Conservation (phyloP, 30 jellyfish, hydroid and myxozoan species). For the Nemopilema nomurai region DNA sequence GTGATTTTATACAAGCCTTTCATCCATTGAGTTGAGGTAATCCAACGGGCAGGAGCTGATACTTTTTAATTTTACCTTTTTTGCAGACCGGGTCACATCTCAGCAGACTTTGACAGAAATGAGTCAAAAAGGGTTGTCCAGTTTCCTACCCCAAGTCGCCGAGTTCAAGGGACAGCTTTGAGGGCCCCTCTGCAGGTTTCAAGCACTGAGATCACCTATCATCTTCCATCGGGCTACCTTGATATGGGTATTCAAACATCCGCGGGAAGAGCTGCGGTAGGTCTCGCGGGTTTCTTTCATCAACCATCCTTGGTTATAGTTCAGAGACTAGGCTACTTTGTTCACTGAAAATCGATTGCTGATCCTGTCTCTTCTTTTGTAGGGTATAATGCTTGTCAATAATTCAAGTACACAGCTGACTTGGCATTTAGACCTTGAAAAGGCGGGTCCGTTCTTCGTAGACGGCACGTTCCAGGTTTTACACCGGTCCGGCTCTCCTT, state of each 20-base stretch:
- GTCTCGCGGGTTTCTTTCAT: background rate
- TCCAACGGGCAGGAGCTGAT: no score
- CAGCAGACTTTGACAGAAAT: slow-evolving; percentile 17
- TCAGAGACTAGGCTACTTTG: background rate
- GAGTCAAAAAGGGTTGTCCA: slow-evolving; percentile 19
- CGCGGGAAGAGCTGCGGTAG: slow-evolving; percentile 86
- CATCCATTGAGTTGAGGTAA: no score
- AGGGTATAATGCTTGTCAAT: slow-evolving; percentile 81
- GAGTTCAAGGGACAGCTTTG: slow-evolving; percentile 90
- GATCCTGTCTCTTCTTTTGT: background rate
- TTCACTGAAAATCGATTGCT: background rate
- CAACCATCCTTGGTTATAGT: background rate
- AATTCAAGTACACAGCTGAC: slow-evolving; percentile 58
- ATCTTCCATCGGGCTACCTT: slow-evolving; percentile 83
- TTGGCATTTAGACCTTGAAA: slow-evolving; percentile 65
- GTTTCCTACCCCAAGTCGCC: slow-evolving; percentile 79
- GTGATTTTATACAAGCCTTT: no score
- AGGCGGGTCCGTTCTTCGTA: slow-evolving; percentile 41
- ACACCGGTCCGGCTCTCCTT: slow-evolving; percentile 73
- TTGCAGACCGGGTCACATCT: slow-evolving; percentile 34
- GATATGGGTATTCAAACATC: slow-evolving; percentile 81
- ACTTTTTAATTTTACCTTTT: no score
- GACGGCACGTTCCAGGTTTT: slow-evolving; percentile 72
- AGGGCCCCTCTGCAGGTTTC: slow-evolving; percentile 93
- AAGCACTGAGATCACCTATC: slow-evolving; percentile 43